Base-by-base conservation (phyloP, 2,797 vertebrate species). In the Peromyscus attwateri region DNA sequence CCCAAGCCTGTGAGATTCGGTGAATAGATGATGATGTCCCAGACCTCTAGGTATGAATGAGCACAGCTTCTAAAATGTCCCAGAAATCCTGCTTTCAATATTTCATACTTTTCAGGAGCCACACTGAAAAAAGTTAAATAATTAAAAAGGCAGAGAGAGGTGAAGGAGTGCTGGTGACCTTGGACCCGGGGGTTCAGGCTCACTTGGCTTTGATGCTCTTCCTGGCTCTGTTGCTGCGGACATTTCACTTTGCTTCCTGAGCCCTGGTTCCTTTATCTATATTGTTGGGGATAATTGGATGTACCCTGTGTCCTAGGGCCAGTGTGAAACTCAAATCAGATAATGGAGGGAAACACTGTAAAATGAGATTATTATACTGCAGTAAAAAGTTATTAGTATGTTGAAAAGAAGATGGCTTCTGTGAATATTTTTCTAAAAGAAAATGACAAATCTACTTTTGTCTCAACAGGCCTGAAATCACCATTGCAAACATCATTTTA, bases 401-500 rank as follows among this genome's bases (percentile, higher is more conserved):
- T 70, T 73, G 87, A 93, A 92, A 68, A 83, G 66, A 43, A 93
- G 91, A 60, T 95, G 87, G 5, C 55, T 94, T 95, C 85, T 43
- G 55, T 57, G 66, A 94, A 46, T 88, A 52, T 90, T 95, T 96
- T 95, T 91, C 71, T 87, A 13, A 16, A 64, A 85, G 73, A 92
- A 95, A 52, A 52, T 66, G 73, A 75, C 62, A 82, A 70, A 85
- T 90, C 77, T 82, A n/a, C 62, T 94, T 92, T 23, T 84, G 31
- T 17, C 49, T 83, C 91, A 62, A 62, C 9, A 84, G 13, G 34
- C 76, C 68, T 52, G 90, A 91, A 46, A 52, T 84, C 77, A 46
- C 77, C 29, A 2, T 81, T 79, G 55, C 55, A 79, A 79, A 79
- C 46, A 52, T 31, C 4, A 76, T 34, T 79, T 21, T 34, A 34